Conservation (phyloP, 2,797 vertebrate species). For the Aphelocoma californica region DNA sequence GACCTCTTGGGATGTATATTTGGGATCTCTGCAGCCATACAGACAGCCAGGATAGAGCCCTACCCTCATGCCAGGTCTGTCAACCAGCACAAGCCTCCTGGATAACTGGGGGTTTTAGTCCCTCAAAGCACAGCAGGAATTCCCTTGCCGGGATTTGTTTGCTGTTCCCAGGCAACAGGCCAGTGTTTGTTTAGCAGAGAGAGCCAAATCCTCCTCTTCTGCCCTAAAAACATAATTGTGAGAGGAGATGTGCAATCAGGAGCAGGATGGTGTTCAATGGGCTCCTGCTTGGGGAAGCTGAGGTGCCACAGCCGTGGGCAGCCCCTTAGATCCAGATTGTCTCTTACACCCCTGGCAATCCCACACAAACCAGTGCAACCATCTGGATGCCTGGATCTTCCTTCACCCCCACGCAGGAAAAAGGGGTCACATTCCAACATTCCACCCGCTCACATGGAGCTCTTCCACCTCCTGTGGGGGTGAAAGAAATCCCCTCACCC, state of each 20-base stretch:
- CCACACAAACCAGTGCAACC: background rate
- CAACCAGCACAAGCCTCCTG: background rate
- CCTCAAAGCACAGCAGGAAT: background rate
- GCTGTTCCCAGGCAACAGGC: constrained; percentile 10
- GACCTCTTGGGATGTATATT: fast-evolving
- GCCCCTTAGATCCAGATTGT: background rate
- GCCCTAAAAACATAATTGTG: background rate
- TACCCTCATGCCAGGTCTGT: background rate
- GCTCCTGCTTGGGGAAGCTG: background rate
- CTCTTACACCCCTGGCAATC: background rate
- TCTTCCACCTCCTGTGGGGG: background rate
- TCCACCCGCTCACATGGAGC: fast-evolving
- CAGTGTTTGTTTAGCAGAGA: background rate
- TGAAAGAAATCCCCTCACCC: background rate
- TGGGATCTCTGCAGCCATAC: background rate
- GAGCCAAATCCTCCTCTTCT: background rate
- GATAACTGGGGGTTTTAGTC: background rate
- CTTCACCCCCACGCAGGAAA: background rate
- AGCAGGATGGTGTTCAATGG: background rate
- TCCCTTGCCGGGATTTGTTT: background rate
- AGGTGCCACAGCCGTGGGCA: background rate
- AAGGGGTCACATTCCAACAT: background rate
- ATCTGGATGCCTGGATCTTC: background rate
- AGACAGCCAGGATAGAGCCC: background rate
- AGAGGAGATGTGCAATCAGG: background rate